These are phyloP conservation scores for Xanthia icteritia DNA, from an alignment of 2,888 invertebrate genomes.

Conservation along the genomic window DNA sequence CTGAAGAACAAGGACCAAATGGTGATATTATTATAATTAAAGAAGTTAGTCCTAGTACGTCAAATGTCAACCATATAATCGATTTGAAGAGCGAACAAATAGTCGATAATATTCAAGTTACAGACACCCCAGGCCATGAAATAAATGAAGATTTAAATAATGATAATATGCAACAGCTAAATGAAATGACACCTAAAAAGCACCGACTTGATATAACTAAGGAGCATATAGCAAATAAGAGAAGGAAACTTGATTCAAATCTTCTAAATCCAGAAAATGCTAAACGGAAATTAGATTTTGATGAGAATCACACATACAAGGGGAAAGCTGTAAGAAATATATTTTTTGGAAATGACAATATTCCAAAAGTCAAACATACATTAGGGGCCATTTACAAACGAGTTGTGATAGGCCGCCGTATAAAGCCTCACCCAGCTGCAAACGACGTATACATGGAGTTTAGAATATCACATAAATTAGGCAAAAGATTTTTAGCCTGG, in stretches of 20 bases:
- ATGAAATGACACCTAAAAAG: conserved; percentile 13
- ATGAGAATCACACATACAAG: neutral
- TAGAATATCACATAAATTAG: conserved; percentile 22
- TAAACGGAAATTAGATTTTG: neutral
- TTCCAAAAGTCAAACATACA: accelerated
- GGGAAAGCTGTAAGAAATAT: neutral
- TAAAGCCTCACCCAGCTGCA: neutral
- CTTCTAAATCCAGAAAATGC: neutral
- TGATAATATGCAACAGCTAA: neutral
- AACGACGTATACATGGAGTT: neutral
- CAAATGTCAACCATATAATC: neutral
- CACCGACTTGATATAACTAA: neutral
- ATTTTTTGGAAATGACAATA: neutral
- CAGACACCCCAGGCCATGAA: neutral
- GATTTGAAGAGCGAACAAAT: neutral
- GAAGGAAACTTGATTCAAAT: neutral
- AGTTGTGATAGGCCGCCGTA: neutral
- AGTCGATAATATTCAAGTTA: too few species aligned
- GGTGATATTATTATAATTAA: neutral
- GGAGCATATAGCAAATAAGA: too few species aligned
- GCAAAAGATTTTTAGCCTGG: conserved; percentile 20
- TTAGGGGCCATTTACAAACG: neutral
- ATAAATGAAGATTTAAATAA: neutral
- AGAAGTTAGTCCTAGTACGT: neutral
- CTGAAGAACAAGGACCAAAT: neutral